Conservation (phyloP, 2,888 invertebrate genomes). For the Calameuta pallipes region DNA sequence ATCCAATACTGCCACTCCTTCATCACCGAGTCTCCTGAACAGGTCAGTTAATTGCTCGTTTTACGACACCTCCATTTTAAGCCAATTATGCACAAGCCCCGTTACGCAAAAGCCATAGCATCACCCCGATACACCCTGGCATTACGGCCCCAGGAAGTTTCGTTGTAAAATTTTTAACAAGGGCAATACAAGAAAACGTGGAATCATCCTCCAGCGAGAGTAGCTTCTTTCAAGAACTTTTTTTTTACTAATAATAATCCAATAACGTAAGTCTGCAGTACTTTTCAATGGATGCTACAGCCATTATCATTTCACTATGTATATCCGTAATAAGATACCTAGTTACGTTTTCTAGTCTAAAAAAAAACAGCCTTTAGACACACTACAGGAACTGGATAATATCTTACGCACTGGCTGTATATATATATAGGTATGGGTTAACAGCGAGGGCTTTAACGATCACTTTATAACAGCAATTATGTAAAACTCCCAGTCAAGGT, state of each 20-base stretch:
- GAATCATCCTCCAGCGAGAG: slow-evolving; percentile 13
- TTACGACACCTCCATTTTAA: slow-evolving; percentile 17
- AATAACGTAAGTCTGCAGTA: not conserved
- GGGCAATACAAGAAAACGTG: slow-evolving; percentile 7
- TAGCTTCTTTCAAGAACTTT: not conserved
- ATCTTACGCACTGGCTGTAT: not conserved
- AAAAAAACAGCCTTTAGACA: not conserved
- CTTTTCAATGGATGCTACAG: not conserved
- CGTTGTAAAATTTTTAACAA: slow-evolving; percentile 20
- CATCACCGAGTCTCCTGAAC: slow-evolving; percentile 79
- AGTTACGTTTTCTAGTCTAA: too few relatives aligned
- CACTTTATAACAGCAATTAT: not conserved
- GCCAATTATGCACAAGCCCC: slow-evolving; percentile 24
- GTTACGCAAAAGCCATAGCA: slow-evolving; percentile 26
- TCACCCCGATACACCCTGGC: not conserved
- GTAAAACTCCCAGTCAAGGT: not conserved
- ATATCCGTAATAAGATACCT: not conserved
- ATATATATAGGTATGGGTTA: not conserved
- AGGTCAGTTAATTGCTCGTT: slow-evolving; percentile 69
- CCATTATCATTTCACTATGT: not conserved
- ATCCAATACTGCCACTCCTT: slow-evolving; percentile 87
- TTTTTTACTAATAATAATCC: not conserved
- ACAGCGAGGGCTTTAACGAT: not conserved
- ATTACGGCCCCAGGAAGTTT: slow-evolving; percentile 10
- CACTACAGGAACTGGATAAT: not conserved